Evolutionary conservation across 2,888 invertebrate genomes (phyloP), one percentile per base, ranked within the genome.

Genomic region (Charanyca ferruginea): DNA sequence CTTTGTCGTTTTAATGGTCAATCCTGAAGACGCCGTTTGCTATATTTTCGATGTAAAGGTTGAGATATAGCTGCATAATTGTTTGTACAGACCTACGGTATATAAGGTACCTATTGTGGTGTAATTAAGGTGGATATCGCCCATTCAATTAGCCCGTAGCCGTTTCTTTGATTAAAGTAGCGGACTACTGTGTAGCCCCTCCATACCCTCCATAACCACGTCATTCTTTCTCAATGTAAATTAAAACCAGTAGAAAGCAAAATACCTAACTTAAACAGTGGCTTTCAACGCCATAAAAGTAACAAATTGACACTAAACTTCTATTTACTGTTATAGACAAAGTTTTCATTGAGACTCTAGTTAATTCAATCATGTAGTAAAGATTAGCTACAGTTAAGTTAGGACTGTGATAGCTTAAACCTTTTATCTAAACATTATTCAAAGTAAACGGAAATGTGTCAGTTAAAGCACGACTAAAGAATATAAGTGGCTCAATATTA

Each of bases 401-500:
- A 42, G 25, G 32, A 62, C 38, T 48, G 51, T 13, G 32, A 63
- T 45, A 54, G 45, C 42, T 53, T 41, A 57, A 66, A 44, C 38
- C 38, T 59, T 66, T 59, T 62, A 67, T 57, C 55, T 51, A 73
- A 67, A 62, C 63, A 65, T 73, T 77, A 75, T 75, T 71, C 67
- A 67, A 73, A 59, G n/a, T 55, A 32, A 71, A 69, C 65, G 64
- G 66, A 83, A 72, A 67, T 76, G 79, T 83, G 81, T 80, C 65
- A 73, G 72, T 67, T 66, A 55, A 63, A 60, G 62, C 71, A 78
- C 73, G 71, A 75, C 68, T 47, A 63, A 66, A 68, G 78, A 80
- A 76, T 74, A 74, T 74, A 77, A 79, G 81, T 80, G 77, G 77
- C 71, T 67, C 69, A 63, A 25, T 79, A 80, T 83, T 70, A 86